These are phyloP conservation scores for Spermophilus dauricus DNA, from an alignment of 2,113 vertebrate genomes.

Conservation along the genomic window DNA sequence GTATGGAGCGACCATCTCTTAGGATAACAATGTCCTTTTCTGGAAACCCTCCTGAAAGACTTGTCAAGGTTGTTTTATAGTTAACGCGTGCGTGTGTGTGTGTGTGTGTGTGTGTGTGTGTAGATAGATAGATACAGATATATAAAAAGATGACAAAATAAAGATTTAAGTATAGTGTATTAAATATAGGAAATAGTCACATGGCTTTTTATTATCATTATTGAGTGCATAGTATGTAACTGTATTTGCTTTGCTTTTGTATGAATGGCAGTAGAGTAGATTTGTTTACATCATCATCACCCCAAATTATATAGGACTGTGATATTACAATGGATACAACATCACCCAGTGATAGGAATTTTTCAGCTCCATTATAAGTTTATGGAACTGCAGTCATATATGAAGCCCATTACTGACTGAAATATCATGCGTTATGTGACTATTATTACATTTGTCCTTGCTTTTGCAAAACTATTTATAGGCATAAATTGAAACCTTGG, in stretches of 20 bases:
- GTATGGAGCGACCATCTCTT: not conserved
- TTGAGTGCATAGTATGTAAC: not conserved
- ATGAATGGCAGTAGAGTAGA: too few species aligned
- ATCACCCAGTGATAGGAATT: not conserved
- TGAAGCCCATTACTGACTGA: too few species aligned
- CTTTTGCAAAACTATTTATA: not conserved
- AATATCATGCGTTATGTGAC: not conserved
- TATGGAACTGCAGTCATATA: not conserved
- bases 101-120: too few species aligned
- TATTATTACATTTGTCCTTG: not conserved
- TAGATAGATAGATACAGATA: too few species aligned
- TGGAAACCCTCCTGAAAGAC: not conserved
- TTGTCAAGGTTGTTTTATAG: too few species aligned
- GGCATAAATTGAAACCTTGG: not conserved
- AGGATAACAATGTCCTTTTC: not conserved
- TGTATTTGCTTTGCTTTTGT: too few species aligned
- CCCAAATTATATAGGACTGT: too few species aligned
- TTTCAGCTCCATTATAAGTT: not conserved
- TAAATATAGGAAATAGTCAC: not conserved
- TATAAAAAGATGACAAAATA: not conserved
- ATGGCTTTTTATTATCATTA: not conserved
- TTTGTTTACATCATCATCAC: not conserved
- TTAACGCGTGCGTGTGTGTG: too few species aligned
- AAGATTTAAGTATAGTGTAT: not conserved
- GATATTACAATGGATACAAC: too few species aligned